These are phyloP conservation scores for Glareola pratincola DNA, from an alignment of 2,113 vertebrate genomes.

Conservation along the genomic window DNA sequence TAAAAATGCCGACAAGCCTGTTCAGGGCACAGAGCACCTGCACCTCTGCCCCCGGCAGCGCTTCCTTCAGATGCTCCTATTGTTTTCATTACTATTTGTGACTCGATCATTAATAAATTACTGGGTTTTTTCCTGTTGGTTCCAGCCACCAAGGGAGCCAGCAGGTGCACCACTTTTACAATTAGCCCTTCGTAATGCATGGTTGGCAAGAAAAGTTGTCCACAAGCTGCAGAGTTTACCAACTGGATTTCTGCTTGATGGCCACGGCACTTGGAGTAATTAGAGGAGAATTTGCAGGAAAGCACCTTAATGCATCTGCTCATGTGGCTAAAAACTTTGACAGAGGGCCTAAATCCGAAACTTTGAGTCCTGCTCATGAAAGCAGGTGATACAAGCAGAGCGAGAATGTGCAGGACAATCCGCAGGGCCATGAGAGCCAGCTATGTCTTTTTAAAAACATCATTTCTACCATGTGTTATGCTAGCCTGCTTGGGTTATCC, in stretches of 20 bases:
- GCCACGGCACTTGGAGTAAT: slow-evolving; percentile 43
- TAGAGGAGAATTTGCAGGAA: slow-evolving; percentile 54
- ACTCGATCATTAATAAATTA: slow-evolving; percentile 79
- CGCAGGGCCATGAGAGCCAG: not conserved
- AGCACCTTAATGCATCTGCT: not conserved
- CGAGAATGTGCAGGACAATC: not conserved
- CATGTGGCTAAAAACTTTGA: not conserved
- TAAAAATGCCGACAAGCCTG: slow-evolving; percentile 73
- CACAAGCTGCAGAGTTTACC: slow-evolving; percentile 52
- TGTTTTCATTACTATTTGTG: slow-evolving; percentile 77
- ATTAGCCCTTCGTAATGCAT: slow-evolving; percentile 76
- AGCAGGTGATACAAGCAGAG: not conserved
- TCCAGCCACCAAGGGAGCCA: slow-evolving; percentile 70
- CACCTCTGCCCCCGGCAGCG: slow-evolving; percentile 58
- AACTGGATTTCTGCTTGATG: slow-evolving; percentile 41
- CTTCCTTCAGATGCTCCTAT: slow-evolving; percentile 69
- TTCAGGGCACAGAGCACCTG: slow-evolving; percentile 70
- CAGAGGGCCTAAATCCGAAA: not conserved
- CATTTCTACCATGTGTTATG: not conserved
- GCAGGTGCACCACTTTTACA: slow-evolving; percentile 79
- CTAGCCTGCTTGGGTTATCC: not conserved
- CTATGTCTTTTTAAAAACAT: not conserved
- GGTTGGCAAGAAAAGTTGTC: slow-evolving; percentile 77
- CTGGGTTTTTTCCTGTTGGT: slow-evolving; percentile 24
- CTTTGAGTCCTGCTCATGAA: not conserved